Evolutionary conservation across 2,888 invertebrate species (phyloP), one percentile per base, ranked within the genome.

Genomic region (Cephus spinipes): DNA sequence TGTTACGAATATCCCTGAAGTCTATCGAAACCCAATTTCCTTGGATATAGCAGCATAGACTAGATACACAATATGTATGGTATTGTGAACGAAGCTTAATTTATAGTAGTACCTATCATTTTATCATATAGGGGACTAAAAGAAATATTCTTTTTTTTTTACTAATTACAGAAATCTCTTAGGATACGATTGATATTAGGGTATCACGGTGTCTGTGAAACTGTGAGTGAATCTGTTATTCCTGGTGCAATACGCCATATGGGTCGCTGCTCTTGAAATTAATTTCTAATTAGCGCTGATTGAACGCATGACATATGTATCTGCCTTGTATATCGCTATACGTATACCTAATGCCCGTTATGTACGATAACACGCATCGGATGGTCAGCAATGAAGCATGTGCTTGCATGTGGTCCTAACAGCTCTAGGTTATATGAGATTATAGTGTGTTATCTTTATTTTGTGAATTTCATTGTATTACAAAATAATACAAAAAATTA

Each of bases 241-340:
- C 23, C 23, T 55, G 55, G 2, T 55, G 55, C 55, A 55, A 55
- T 55, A 55, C 9, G 9, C 55, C 23, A 23, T 55, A 55, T 55
- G 23, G 23, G 9, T 23, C 23, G 55, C 55, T 55, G 55, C 55
- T 55, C 23, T 40, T 1, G 33, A 69, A 77, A 77, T 74, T 74
- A 77, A 77, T 73, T 77, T 74, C 32, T 73, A 74, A 77, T 77
- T 74, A 77, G 73, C 30, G 15, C 36, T 74, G 73, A 73, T 76
- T 55, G 36, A 55, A 73, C 32, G n/a, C 71, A 40, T 76, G 69
- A 35, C 76, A 76, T 68, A 34, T 73, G 55, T 55, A 55, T 23
- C 55, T 55, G 23, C 55, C 55, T 55, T 55, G 55, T 23, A 9
- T 55, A 55, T 55, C 23, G 23, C 23, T 55, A 55, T 23, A 55